Conservation (phyloP, 2,888 invertebrate species). For the Catocala nupta region DNA sequence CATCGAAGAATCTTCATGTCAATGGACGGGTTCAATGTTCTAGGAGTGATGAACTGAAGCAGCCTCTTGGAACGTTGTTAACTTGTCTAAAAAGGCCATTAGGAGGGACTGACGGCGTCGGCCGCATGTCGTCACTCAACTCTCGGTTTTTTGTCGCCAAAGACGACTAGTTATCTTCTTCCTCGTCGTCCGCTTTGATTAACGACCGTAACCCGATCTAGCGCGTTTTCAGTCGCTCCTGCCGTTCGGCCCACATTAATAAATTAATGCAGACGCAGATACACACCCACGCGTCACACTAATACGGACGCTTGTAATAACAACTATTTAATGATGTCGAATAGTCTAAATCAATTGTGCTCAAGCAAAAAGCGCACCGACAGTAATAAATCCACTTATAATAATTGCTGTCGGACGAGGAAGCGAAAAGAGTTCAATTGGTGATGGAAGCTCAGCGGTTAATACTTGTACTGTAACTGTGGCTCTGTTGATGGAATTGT, state of each 20-base stretch:
- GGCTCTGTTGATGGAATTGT: constrained; percentile 59
- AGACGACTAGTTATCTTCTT: constrained; percentile 62
- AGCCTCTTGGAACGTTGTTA: constrained; percentile 60
- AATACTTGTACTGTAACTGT: constrained; percentile 47
- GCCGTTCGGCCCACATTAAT: constrained; percentile 65
- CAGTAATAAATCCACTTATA: constrained; percentile 38
- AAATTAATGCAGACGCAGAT: constrained; percentile 68
- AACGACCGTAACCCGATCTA: constrained; percentile 77
- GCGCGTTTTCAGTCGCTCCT: constrained; percentile 63
- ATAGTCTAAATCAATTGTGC: constrained; percentile 63
- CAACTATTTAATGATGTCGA: constrained; percentile 67
- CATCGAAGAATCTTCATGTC: constrained; percentile 19
- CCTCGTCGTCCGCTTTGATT: constrained; percentile 73
- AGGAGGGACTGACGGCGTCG: constrained; percentile 56
- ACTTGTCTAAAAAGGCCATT: constrained; percentile 66
- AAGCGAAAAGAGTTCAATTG: constrained; percentile 31
- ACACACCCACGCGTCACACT: constrained; percentile 59
- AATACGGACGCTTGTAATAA: constrained; percentile 62
- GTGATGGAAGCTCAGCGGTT: constrained; percentile 30
- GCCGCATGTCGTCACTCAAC: constrained; percentile 63
- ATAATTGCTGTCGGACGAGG: constrained; percentile 32
- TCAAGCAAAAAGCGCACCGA: constrained; percentile 34
- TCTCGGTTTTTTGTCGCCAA: constrained; percentile 68
- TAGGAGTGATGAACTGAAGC: constrained; percentile 56
- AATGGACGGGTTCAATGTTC: constrained; percentile 51